A percentile compares a stretch with the other conserved stretches of the same genome.
These are phyloP conservation scores for Stichodactyla mertensii DNA, from an alignment of 64 coral and sea anemone genomes.

Conservation along the genomic window DNA sequence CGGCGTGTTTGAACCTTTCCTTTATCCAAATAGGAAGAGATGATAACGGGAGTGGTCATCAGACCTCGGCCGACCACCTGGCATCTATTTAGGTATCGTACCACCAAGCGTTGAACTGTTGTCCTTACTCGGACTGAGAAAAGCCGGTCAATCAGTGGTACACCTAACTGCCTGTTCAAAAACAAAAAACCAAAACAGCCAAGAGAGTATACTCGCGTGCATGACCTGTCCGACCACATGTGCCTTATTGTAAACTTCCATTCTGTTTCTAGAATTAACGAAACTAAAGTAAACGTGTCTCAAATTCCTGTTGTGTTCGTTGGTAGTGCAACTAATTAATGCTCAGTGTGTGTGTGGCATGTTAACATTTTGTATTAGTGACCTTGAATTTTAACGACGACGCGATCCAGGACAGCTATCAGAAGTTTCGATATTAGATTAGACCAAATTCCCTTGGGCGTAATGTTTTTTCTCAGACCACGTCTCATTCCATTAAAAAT, in stretches of 20 bases:
- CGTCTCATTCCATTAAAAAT: too few relatives aligned
- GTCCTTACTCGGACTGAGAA: constrained; percentile 9
- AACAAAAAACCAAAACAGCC: not conserved
- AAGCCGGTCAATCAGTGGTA: constrained; percentile 11
- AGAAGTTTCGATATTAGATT: too few relatives aligned
- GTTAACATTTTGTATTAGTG: too few relatives aligned
- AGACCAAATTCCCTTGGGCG: too few relatives aligned
- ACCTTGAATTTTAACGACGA: too few relatives aligned
- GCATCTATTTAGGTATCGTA: constrained; percentile 17
- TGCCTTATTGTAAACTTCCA: not conserved
- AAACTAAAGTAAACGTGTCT: not conserved
- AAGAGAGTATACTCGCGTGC: constrained; percentile 17
- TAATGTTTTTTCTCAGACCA: too few relatives aligned
- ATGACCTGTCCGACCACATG: constrained; percentile 24
- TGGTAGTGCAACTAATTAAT: not conserved
- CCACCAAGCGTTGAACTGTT: not conserved
- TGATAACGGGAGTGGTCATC: constrained; percentile 34
- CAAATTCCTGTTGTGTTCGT: not conserved
- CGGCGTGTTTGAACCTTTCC: constrained; percentile 11
- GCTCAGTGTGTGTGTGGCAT: not conserved
- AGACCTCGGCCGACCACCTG: constrained; percentile 27
- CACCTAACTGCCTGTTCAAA: not conserved
- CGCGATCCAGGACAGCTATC: too few relatives aligned
- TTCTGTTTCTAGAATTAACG: not conserved
- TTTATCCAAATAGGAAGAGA: constrained; percentile 24